Base-by-base conservation (phyloP, 2,888 invertebrate genomes). In the Buathra laborator region DNA sequence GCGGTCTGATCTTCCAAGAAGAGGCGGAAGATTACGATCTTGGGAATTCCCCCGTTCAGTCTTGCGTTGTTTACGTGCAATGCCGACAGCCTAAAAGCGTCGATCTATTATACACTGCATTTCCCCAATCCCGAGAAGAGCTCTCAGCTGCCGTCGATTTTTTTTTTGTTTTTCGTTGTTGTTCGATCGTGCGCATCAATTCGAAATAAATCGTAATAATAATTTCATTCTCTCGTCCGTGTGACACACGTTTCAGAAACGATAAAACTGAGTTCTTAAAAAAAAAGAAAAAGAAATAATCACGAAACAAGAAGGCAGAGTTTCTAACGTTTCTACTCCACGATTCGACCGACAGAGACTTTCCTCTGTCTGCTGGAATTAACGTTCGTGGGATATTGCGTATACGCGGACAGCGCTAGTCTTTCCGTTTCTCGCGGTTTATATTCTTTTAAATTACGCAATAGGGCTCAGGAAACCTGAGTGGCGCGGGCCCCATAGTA, bases 361-460 rank as follows among this genome's bases (percentile, higher is more conserved):
- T 86, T 80, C 48, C 67, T 82, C 71, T 43, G 51, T 66, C 80
- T 67, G 56, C 10, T 32, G 64, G 77, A 81, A 84, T 84, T 37
- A 81, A 82, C 70, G 78, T 74, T 78, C 74, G 75, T 56, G 81
- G 75, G 78, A 85, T 85, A 82, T 85, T 85, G 85, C 81, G 81
- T 79, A 84, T 51, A 67, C 51, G 67, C 43, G 46, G 43, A 79
- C 64, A 14, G 75, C 67, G 72, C 51, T 74, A 43, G 74, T 81
- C 72, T 85, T 85, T 85, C 84, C 84, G 77, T 79, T 85, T 85
- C 84, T 78, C 81, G 84, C 78, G 84, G 81, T 85, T 85, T 85
- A 64, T 85, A 80, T 80, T 78, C 77, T 78, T 74, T 70, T 10
- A 9, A 48, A 9, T 84, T 84, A 68, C 81, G 72, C 78, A 84